Base-by-base conservation (phyloP, 2,113 vertebrate genomes). In the Xiphophorus maculatus region DNA sequence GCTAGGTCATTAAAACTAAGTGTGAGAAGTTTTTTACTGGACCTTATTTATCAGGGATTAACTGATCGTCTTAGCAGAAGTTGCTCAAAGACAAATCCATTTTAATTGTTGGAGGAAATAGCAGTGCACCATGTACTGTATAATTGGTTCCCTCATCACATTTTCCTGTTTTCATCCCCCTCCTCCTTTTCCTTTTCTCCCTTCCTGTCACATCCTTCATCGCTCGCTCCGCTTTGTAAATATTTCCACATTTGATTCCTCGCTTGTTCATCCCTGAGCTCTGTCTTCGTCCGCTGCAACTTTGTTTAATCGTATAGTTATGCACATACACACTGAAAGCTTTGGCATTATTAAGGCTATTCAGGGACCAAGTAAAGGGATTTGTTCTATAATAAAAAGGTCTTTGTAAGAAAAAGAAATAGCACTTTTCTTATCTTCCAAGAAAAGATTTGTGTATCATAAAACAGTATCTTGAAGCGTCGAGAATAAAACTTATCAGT, bases 71-170 rank as follows among this genome's bases (percentile, higher is more conserved):
- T 64, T 67, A 69, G 64, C 17, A 62, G 58, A 79, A 83, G 66
- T 65, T 60, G 64, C 74, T 77, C 75, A 81, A 54, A 82, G 73
- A 63, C 29, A 0, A 35, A 48, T 37, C n/a, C 29, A 64, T 69
- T 82, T 74, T 66, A 63, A 77, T 63, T 25, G 10, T 63, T 27
- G 6, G 37, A 72, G 76, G 51, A 81, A 68, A 81, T 63, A 40
- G 79, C 63, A 62, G 68, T 14, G n/a, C 25, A 60, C 12, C 22
- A 25, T 58, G 51, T 17, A 8, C 62, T 32, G 44, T 58, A 66
- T 86, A 83, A 88, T 74, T 84, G 70, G 75, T 73, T 85, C 81
- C 63, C 69, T 69, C 62, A 75, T 67, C 71, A 63, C 72, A 73
- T 69, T 66, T 54, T 66, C 19, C 27, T 42, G 10, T 35, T 77